Base-by-base conservation (phyloP, 2,888 invertebrate species). In the Lagria hirta region DNA sequence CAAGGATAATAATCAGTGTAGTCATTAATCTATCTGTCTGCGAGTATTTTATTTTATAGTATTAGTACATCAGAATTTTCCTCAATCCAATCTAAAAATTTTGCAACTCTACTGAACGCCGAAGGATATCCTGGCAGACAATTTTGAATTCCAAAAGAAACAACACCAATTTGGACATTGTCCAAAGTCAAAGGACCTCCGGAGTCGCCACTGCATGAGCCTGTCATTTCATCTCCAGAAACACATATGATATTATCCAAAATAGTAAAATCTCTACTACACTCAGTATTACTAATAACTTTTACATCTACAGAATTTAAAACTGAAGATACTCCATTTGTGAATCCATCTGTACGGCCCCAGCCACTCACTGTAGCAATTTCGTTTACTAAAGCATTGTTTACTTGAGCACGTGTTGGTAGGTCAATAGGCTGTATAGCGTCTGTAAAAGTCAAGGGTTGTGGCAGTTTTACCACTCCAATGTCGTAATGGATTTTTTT, bases 351-450 rank as follows among this genome's bases (percentile, higher is more conserved):
- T 15, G 44, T 44, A 10, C 44, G 24, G 3, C 55, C 55, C 55
- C 55, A 55, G 2, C 55, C 55, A 21, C 55, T 55, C 3, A 53
- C 36, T 35, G 35, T 49, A 1, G 34, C 52, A 14, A n/a, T 34
- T n/a, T 15, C 12, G 11, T 43, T 49, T 38, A 12, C 35, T 10
- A 23, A 47, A 14, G 29, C 18, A 11, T 29, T 29, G 7, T 12
- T 7, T n/a, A 11, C 40, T n/a, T 29, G 28, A 15, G 34, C 32
- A 3, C 52, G 52, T 6, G 45, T 38, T 54, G 61, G 62, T 17
- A 65, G 53, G 38, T 64, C 64, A 21, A 64, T 60, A 1, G 65
- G 63, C 15, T 59, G 48, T 2, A 67, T 61, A 41, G 57, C 55
- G 33, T 60, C 52, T 10, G 58, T 59, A 17, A 61, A 49, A 4